phyloP scores from a whole-genome alignment of 2,797 vertebrate genomes.

The Caiman crocodilus region DNA sequence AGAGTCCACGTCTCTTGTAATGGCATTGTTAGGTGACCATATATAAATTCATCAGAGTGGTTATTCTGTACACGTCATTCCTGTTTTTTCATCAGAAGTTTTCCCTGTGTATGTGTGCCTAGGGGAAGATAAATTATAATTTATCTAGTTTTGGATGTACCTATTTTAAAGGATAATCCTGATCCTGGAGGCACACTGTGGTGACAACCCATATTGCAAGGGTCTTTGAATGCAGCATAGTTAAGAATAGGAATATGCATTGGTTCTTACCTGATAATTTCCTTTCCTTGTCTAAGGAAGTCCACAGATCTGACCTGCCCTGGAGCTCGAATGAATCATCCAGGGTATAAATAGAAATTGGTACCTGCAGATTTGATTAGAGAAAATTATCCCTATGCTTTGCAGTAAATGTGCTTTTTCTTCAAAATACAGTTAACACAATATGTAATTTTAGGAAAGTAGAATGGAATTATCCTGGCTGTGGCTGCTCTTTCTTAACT shows the following conservation, averaged over 20 bases:
- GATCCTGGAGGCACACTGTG: slow-evolving; percentile 39
- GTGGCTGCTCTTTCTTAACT: fast-evolving
- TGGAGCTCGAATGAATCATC: neutral
- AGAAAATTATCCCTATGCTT: neutral
- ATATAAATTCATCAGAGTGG: slow-evolving; percentile 50
- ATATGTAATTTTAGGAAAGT: neutral
- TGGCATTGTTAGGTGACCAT: neutral
- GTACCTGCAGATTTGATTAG: neutral
- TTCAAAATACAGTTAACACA: neutral
- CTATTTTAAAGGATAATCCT: slow-evolving; percentile 67
- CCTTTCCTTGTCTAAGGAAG: neutral
- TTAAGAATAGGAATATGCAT: slow-evolving; percentile 37
- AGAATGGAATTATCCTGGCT: neutral
- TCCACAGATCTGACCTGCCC: too few species aligned
- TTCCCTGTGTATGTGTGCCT: slow-evolving; percentile 60
- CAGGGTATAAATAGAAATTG: neutral
- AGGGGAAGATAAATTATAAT: slow-evolving; percentile 69
- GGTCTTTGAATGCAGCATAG: slow-evolving; percentile 38
- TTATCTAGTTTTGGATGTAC: slow-evolving; percentile 42
- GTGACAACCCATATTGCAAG: slow-evolving; percentile 17
- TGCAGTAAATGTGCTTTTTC: neutral
- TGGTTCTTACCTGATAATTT: slow-evolving; percentile 2
- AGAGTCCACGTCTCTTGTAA: slow-evolving; percentile 38
- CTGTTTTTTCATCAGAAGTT: slow-evolving; percentile 57
- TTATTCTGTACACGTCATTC: slow-evolving; percentile 66